Conservation (phyloP, 2,888 invertebrate species). For the Incurvaria masculella region DNA sequence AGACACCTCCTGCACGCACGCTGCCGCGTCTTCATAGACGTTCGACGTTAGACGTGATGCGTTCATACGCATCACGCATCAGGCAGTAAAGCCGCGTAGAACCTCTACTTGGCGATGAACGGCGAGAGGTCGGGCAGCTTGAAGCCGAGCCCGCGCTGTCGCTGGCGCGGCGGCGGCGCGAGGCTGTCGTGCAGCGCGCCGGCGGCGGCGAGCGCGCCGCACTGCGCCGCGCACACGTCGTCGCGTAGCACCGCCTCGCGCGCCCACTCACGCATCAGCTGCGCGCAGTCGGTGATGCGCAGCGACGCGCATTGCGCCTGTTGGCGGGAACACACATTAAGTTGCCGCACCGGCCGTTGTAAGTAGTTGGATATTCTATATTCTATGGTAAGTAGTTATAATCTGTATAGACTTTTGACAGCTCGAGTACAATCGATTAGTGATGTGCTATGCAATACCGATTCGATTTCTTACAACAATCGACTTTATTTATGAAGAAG, state of each 20-base stretch:
- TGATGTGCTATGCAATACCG: no score
- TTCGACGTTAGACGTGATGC: no score
- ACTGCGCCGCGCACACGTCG: constrained; percentile 89
- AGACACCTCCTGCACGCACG: no score
- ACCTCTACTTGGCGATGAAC: constrained; percentile 60
- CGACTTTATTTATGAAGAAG: no score
- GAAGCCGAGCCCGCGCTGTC: constrained; percentile 56
- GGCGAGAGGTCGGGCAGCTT: constrained; percentile 77
- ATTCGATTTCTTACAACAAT: no score
- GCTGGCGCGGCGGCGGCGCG: constrained; percentile 33
- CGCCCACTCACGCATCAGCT: constrained; percentile 78
- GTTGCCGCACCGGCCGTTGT: neutral
- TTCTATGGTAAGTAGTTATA: no score
- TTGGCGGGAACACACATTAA: constrained; percentile 18
- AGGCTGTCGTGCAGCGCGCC: constrained; percentile 20
- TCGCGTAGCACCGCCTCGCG: constrained; percentile 78
- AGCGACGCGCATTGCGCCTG: constrained; percentile 88
- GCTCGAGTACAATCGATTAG: no score
- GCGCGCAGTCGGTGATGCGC: constrained; percentile 82
- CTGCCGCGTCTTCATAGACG: no score
- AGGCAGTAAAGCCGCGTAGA: neutral
- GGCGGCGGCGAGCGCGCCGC: constrained; percentile 62
- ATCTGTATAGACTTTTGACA: no score
- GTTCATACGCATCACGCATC: no score
- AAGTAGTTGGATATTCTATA: neutral